Evolutionary conservation across 2,888 invertebrate species (phyloP).

Genomic region (Pachliopta kotzebuea): DNA sequence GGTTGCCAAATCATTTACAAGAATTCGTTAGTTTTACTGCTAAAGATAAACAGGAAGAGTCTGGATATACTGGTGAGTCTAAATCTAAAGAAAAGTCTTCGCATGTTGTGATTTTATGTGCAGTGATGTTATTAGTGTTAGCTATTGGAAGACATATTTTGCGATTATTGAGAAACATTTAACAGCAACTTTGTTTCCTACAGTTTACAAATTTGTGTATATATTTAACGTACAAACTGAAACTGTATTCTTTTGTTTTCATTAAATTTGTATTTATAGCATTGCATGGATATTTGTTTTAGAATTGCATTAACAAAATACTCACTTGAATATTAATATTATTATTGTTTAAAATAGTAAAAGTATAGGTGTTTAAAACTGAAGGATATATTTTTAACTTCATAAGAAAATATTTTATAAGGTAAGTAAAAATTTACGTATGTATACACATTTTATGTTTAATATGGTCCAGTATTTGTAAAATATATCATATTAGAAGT

Average conservation of each 20-base stretch:
- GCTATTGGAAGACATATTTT: slow-evolving; percentile 66
- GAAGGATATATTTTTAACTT: neutral
- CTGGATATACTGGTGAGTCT: slow-evolving; percentile 76
- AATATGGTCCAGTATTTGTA: no score
- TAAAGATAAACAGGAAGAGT: slow-evolving; percentile 75
- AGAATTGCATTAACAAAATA: slow-evolving; percentile 22
- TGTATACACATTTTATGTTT: no score
- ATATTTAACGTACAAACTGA: slow-evolving; percentile 37
- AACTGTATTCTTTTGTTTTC: slow-evolving; percentile 32
- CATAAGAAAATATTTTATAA: neutral
- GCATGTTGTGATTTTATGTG: slow-evolving; percentile 76
- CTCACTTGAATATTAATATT: neutral
- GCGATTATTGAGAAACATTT: slow-evolving; percentile 60
- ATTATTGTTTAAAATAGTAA: neutral
- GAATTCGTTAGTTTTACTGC: slow-evolving; percentile 86
- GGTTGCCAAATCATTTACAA: slow-evolving; percentile 88
- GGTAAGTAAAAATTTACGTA: neutral
- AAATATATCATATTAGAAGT: no score
- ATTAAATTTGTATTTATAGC: slow-evolving; percentile 44
- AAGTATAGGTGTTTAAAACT: neutral
- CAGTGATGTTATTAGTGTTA: slow-evolving; percentile 71
- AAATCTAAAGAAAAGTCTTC: slow-evolving; percentile 60
- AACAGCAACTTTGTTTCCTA: slow-evolving; percentile 44
- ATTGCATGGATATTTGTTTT: slow-evolving; percentile 56
- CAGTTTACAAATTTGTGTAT: slow-evolving; percentile 34